Evolutionary conservation across 2,888 invertebrate genomes (phyloP), one percentile per base, ranked within the genome.

Genomic region (Protonemura montana): DNA sequence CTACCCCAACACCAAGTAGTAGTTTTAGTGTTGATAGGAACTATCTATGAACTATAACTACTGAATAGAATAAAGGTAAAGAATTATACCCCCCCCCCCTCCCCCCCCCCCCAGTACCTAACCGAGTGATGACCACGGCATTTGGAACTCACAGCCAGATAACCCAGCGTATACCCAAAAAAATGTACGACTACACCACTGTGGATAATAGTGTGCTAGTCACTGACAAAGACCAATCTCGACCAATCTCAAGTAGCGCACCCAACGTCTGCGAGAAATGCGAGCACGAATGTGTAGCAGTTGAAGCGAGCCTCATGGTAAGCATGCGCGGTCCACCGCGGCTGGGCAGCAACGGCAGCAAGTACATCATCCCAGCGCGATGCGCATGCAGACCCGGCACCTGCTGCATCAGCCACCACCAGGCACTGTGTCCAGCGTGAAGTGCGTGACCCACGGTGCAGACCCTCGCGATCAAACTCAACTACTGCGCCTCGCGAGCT

Each of bases 231-330:
- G 59, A 2, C 59, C 21, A 59, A 59, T 3, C 41, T 5, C 41
- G 59, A 2, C 16, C 94, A 93, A 85, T 95, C 95, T 77, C 96
- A 92, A 88, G 94, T 94, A 7, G 94, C 95, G 89, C 95, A 95
- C 89, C 94, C 94, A 25, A 98, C 93, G 77, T 94, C 93, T 89
- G 94, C 93, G 86, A 98, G 91, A 91, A 97, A 97, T 59, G 95
- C 94, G 87, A 97, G 92, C 13, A 97, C 96, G 92, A 98, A 98
- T 81, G 95, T 95, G 90, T 97, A 97, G 90, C 98, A 98, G 91
- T 98, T 98, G 91, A 96, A 94, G 81, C 93, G 93, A 88, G 94
- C 94, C 91, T 96, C 95, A 90, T 96, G 92, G 90, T 98, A 98
- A 89, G 94, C 89, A 30, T 89, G 87, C 85, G 89, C 87, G 13